Conservation (phyloP, 2,888 invertebrate genomes). For the Leptopterna dolabrata region DNA sequence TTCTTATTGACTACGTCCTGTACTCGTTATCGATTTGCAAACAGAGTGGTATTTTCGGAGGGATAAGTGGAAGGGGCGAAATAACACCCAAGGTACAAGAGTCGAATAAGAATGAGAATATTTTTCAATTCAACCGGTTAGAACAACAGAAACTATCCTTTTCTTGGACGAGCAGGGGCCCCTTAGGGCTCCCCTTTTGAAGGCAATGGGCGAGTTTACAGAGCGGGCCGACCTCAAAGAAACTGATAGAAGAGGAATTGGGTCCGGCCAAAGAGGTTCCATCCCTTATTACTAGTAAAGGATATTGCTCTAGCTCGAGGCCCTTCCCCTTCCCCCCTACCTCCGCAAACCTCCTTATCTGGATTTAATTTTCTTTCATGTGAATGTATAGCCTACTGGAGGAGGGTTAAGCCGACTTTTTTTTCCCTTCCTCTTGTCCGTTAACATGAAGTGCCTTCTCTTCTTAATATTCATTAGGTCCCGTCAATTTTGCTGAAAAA, state of each 20-base stretch:
- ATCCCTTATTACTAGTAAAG: conserved; percentile 38
- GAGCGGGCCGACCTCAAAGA: conserved; percentile 37
- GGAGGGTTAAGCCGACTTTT: neutral
- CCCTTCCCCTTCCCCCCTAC: neutral
- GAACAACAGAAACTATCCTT: conserved; percentile 39
- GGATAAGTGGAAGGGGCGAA: neutral
- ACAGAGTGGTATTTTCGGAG: conserved; percentile 31
- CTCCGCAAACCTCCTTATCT: neutral
- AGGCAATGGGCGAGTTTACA: conserved; percentile 44
- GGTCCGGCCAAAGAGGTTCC: conserved; percentile 13
- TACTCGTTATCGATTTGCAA: conserved; percentile 48
- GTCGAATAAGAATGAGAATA: conserved; percentile 47
- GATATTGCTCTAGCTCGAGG: conserved; percentile 46
- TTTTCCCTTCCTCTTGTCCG: neutral
- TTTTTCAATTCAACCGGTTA: conserved; percentile 34
- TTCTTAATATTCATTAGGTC: neutral
- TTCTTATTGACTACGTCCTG: conserved; percentile 32
- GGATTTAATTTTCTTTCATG: conserved; percentile 33
- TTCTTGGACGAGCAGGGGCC: neutral
- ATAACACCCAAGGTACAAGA: conserved; percentile 33
- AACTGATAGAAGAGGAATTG: conserved; percentile 44
- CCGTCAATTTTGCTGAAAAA: neutral
- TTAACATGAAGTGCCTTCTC: neutral
- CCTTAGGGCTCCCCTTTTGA: conserved; percentile 18
- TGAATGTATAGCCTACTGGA: neutral